phyloP scores from a whole-genome alignment of 2,113 vertebrate species.

The Pyxicephalus adspersus region DNA sequence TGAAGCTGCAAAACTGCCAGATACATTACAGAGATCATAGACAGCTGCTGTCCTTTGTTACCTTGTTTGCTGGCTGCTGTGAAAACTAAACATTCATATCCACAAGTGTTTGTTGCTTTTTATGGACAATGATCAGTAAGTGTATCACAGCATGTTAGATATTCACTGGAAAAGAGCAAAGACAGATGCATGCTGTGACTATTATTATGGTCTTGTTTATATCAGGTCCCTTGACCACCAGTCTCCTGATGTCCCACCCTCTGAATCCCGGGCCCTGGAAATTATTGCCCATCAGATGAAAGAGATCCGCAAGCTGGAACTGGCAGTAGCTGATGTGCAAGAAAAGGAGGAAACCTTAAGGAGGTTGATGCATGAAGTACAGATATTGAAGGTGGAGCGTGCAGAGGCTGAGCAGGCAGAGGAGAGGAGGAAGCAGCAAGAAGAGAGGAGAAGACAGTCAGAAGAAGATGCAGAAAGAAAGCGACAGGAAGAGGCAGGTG shows the following conservation, averaged over 20 bases:
- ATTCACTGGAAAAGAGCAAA: no score
- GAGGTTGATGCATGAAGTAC: constrained; percentile 58
- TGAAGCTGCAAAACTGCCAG: no score
- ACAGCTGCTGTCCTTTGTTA: no score
- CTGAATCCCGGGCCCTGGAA: constrained; percentile 34
- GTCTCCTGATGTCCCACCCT: not conserved
- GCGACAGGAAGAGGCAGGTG: constrained; percentile 64
- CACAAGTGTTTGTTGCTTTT: no score
- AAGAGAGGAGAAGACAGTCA: constrained; percentile 54
- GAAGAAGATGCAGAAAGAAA: constrained; percentile 56
- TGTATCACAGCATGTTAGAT: no score
- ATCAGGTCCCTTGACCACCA: constrained; percentile 32
- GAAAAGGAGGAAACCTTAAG: constrained; percentile 54
- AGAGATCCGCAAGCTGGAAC: constrained; percentile 43
- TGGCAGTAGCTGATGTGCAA: constrained; percentile 35
- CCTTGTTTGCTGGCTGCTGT: no score
- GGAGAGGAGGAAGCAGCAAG: constrained; percentile 56
- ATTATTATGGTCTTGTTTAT: not conserved
- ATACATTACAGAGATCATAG: no score
- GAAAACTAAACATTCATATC: no score
- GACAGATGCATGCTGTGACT: not conserved
- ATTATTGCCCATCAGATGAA: constrained; percentile 42
- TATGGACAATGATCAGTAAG: no score
- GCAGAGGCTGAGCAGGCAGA: constrained; percentile 59
- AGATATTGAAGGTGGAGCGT: constrained; percentile 54